Percentiles rank a stretch among this genome's conserved stretches.
phyloP scores from a whole-genome alignment of 2,797 vertebrate genomes.

The Otolemur crassicaudatus region DNA sequence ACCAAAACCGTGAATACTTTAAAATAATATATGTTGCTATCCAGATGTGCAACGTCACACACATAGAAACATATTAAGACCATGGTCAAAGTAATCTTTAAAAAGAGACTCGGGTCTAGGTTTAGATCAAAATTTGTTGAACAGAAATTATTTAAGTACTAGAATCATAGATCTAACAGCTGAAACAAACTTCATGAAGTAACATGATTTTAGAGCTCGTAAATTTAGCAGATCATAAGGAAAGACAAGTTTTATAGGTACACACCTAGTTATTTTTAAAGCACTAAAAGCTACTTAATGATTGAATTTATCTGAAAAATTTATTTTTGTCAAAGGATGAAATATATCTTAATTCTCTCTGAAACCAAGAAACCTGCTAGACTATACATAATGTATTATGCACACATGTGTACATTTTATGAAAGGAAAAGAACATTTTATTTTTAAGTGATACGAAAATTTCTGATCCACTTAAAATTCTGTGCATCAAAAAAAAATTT shows the following conservation, averaged over 20 bases:
- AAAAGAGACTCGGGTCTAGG: not conserved
- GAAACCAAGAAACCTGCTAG: not conserved
- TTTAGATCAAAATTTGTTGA: not conserved
- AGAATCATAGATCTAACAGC: not conserved
- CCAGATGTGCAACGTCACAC: not conserved
- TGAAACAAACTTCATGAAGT: not conserved
- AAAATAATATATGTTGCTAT: conserved; percentile 21
- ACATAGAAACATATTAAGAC: conserved; percentile 21
- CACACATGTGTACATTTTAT: not conserved
- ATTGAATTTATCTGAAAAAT: not conserved
- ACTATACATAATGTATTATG: not conserved
- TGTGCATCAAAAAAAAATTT: not conserved
- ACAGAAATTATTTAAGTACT: not conserved
- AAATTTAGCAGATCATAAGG: not conserved
- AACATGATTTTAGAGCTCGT: not conserved
- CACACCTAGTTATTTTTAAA: not conserved
- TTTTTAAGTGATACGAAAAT: conserved; percentile 16
- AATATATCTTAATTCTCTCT: not conserved
- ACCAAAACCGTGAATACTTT: not conserved
- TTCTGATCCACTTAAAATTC: not conserved
- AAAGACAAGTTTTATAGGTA: not conserved
- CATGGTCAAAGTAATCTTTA: not conserved
- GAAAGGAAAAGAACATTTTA: not conserved
- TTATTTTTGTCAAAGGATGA: not conserved
- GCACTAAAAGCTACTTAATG: not conserved